Evolutionary conservation across 2,797 vertebrate species (phyloP).

Genomic region (Stomatorhinus walkeri): DNA sequence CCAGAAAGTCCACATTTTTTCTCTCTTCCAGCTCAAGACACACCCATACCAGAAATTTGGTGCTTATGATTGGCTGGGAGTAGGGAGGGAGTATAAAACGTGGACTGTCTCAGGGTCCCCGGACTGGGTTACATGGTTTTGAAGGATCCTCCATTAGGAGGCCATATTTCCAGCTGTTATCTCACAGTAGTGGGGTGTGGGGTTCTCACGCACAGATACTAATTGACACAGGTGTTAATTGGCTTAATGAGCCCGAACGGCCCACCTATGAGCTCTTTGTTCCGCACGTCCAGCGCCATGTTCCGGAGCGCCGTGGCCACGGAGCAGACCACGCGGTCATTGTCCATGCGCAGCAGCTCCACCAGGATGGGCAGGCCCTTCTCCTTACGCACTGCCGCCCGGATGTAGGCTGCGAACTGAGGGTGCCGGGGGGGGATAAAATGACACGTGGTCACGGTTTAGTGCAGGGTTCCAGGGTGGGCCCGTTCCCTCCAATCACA

Average conservation of each 20-base stretch:
- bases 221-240: not conserved
- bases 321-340: constrained; percentile 90
- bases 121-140: not conserved
- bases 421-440: not conserved
- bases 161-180: not conserved
- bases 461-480: not conserved
- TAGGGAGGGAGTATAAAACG: not conserved
- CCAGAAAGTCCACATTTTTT: not conserved
- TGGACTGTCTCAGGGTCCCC: not conserved
- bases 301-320: constrained; percentile 92
- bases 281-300: constrained; percentile 91
- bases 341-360: constrained; percentile 94
- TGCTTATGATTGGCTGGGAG: not conserved
- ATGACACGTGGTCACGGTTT: not conserved
- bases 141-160: not conserved
- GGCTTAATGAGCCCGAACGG: no score
- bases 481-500: not conserved
- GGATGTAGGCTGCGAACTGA: constrained; percentile 92
- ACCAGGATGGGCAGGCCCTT: constrained; percentile 96
- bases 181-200: not conserved
- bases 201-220: not conserved
- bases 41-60: not conserved
- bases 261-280: constrained; percentile 96
- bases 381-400: constrained; percentile 90
- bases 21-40: not conserved